Conservation (phyloP, 2,113 vertebrate species). For the Gobio gobio region DNA sequence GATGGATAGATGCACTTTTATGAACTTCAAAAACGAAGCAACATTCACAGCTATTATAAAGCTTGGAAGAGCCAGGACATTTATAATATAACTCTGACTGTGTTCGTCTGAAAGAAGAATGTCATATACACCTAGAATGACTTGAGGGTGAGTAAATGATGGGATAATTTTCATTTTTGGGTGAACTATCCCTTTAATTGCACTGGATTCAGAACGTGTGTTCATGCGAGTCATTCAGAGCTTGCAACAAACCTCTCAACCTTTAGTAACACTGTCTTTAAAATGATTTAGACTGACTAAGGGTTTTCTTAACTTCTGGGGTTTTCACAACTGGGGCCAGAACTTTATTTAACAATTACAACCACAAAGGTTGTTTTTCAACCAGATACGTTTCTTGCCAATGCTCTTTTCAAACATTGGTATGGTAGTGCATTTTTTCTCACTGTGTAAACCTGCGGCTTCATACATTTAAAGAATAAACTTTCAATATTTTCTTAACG, state of each 20-base stretch:
- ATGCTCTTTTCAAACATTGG: not conserved
- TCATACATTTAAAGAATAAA: slow-evolving; percentile 6
- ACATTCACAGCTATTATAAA: no score
- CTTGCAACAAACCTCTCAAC: not conserved
- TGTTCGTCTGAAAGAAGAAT: no score
- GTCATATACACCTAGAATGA: no score
- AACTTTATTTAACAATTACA: not conserved
- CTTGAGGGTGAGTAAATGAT: no score
- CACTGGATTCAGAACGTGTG: not conserved
- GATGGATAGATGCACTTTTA: no score
- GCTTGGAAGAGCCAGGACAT: no score
- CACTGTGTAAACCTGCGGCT: not conserved
- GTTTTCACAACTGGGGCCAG: not conserved
- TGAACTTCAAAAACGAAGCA: no score
- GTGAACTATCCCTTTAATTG: no score
- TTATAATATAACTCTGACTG: no score
- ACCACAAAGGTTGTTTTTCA: not conserved
- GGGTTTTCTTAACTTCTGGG: not conserved
- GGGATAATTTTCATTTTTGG: no score
- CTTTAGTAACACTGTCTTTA: not conserved
- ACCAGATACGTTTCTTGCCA: not conserved
- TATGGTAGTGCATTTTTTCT: not conserved
- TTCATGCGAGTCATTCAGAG: not conserved
- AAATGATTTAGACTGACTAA: not conserved
- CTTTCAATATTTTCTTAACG: not conserved